A percentile compares a stretch with the other conserved stretches of the same genome.
These are phyloP conservation scores for Acronicta psi DNA, from an alignment of 2,888 invertebrate species.

Conservation along the genomic window DNA sequence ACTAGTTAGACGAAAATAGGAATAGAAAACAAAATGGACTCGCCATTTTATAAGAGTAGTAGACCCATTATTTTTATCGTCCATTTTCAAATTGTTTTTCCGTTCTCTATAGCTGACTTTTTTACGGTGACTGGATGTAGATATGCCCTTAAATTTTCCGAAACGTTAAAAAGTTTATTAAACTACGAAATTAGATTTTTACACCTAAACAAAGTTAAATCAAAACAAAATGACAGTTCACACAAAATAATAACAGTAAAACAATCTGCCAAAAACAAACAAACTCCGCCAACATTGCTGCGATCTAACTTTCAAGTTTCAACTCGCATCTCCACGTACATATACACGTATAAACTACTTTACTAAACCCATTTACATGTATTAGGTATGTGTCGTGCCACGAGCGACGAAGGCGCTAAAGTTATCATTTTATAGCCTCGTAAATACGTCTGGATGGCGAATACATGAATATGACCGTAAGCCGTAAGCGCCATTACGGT, in stretches of 20 bases:
- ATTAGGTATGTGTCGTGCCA: slow-evolving; percentile 28
- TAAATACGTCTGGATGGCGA: slow-evolving; percentile 64
- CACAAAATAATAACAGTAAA: background rate
- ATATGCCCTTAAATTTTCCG: no score
- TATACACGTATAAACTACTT: slow-evolving; percentile 42
- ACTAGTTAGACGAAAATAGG: no score
- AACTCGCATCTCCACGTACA: slow-evolving; percentile 19
- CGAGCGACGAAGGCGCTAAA: slow-evolving; percentile 57
- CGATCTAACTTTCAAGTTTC: slow-evolving; percentile 26
- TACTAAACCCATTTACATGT: slow-evolving; percentile 44
- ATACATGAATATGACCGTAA: slow-evolving; percentile 61
- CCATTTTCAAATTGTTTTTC: no score
- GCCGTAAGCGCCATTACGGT: slow-evolving; percentile 29
- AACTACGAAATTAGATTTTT: no score
- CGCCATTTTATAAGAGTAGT: no score
- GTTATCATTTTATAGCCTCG: slow-evolving; percentile 72
- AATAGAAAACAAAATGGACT: no score
- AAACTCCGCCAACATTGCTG: slow-evolving; percentile 14
- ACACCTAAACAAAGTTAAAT: no score
- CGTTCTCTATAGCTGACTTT: no score
- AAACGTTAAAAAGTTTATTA: no score
- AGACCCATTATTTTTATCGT: no score
- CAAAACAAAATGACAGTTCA: background rate
- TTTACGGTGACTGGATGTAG: no score
- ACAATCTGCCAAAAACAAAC: slow-evolving; percentile 7